phyloP scores from a whole-genome alignment of 2,888 invertebrate species.

The Eucera pruinosa region DNA sequence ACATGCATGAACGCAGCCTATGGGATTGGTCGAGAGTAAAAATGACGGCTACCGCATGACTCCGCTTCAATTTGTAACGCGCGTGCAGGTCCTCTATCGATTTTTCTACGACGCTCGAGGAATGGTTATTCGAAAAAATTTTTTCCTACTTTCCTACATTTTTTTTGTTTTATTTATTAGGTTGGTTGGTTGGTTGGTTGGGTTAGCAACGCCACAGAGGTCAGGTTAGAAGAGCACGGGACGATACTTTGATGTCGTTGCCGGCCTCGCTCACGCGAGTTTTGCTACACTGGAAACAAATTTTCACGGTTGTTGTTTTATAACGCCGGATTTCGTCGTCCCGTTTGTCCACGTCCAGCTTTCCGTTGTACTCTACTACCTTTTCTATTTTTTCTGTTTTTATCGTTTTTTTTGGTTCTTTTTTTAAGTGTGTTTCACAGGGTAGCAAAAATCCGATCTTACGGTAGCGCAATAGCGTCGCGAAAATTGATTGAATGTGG shows the following conservation, averaged over 20 bases:
- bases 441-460: background rate
- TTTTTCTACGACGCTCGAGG: conserved; percentile 9
- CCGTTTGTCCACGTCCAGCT: conserved; percentile 35
- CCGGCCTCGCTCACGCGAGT: conserved; percentile 22
- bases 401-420: background rate
- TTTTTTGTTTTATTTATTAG: background rate
- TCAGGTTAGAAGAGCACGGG: conserved; percentile 17
- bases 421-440: background rate
- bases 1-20: conserved; percentile 58
- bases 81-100: conserved; percentile 25
- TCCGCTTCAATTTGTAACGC: background rate
- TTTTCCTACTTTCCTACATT: background rate
- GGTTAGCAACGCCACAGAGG: conserved; percentile 22
- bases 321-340: conserved; percentile 47
- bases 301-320: conserved; percentile 52
- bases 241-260: conserved; percentile 35
- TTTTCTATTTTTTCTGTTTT: background rate
- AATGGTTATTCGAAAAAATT: conserved; percentile 38
- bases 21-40: conserved; percentile 20
- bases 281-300: conserved; percentile 50
- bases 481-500: too few relatives aligned
- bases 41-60: conserved; percentile 21
- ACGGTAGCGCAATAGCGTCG: background rate
- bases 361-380: conserved; percentile 18
- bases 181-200: background rate